Evolutionary conservation across 2,113 vertebrate species (phyloP).

Genomic region (Mellivora capensis): DNA sequence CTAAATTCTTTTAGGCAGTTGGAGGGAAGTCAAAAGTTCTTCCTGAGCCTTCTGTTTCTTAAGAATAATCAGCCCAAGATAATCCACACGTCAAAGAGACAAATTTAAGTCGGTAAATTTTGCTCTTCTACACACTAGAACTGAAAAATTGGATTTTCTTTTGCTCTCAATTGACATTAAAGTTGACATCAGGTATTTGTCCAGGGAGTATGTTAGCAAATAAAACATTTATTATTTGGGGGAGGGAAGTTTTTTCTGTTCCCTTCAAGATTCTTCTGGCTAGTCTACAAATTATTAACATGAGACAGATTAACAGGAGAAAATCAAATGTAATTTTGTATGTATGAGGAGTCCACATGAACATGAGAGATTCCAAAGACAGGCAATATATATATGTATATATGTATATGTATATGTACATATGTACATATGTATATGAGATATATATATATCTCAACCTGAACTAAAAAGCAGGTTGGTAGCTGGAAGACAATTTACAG

Average conservation of each 20-base stretch:
- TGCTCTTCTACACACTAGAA: not conserved
- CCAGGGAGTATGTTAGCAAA: not conserved
- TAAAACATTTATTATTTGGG: not conserved
- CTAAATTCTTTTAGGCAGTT: not conserved
- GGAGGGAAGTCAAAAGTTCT: not conserved
- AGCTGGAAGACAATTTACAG: not conserved
- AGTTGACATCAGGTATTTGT: not conserved
- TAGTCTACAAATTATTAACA: not conserved
- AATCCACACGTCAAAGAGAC: not conserved
- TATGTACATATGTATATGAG: too few species aligned
- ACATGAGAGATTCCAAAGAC: not conserved
- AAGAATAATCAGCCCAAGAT: not conserved
- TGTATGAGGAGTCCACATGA: not conserved
- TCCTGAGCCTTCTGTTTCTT: not conserved
- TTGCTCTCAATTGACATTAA: not conserved
- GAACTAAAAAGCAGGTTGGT: not conserved
- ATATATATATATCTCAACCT: not conserved
- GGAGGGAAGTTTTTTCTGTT: not conserved
- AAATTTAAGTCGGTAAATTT: not conserved
- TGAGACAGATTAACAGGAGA: not conserved
- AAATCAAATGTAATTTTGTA: not conserved
- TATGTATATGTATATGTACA: too few species aligned
- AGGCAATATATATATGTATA: not conserved
- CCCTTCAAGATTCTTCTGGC: not conserved
- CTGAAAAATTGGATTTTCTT: not conserved